Evolutionary conservation across 2,797 vertebrate genomes (phyloP).

Genomic region (Eospalax fontanierii): DNA sequence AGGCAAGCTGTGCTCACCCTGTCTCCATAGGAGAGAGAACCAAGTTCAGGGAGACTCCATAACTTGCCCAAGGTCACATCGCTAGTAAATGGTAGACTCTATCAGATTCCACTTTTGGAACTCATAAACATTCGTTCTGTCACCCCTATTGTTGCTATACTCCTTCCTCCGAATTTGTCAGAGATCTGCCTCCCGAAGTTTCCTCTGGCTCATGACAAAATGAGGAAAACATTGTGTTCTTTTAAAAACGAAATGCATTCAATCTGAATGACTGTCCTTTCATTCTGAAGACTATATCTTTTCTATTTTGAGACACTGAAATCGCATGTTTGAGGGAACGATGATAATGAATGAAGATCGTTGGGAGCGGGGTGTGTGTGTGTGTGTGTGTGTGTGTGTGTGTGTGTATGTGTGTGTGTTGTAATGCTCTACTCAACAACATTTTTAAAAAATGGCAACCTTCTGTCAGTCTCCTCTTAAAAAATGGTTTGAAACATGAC

Average conservation of each 20-base stretch:
- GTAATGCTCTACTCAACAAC: slow-evolving; percentile 40
- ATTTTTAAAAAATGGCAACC: background rate
- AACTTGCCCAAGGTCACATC: slow-evolving; percentile 57
- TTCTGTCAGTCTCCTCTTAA: background rate
- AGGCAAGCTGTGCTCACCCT: background rate
- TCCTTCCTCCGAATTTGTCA: slow-evolving; percentile 26
- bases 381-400: background rate
- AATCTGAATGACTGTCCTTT: slow-evolving; percentile 71
- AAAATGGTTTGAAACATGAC: slow-evolving; percentile 50
- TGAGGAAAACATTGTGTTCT: slow-evolving; percentile 62
- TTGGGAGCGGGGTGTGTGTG: background rate
- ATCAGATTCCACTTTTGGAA: background rate
- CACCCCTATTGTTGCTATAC: background rate
- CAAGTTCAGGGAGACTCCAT: slow-evolving; percentile 53
- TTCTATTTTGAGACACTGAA: slow-evolving; percentile 70
- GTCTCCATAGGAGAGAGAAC: background rate
- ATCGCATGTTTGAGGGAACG: slow-evolving; percentile 66
- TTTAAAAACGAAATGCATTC: slow-evolving; percentile 64
- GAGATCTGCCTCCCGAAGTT: slow-evolving; percentile 18
- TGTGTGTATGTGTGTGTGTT: background rate
- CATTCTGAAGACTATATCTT: slow-evolving; percentile 66
- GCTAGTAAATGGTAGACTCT: slow-evolving; percentile 17
- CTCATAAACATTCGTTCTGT: background rate
- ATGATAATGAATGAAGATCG: slow-evolving; percentile 21
- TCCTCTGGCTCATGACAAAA: slow-evolving; percentile 57